Evolutionary conservation across 2,797 vertebrate species (phyloP).

Genomic region (Gymnoscopelus microlampas): DNA sequence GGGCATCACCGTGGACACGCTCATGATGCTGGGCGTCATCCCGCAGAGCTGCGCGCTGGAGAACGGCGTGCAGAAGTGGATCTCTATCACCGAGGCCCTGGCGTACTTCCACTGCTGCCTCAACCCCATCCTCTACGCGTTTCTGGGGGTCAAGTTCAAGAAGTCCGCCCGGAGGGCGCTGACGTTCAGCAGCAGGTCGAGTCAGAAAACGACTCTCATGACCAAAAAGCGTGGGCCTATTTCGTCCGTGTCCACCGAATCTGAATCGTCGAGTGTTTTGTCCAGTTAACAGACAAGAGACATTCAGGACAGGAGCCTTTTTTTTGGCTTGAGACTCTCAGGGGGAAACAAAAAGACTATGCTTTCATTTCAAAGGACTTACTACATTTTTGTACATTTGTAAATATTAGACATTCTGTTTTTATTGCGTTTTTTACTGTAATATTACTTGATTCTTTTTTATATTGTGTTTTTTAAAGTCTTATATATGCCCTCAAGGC

Average conservation of each 20-base stretch:
- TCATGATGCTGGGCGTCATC: constrained; percentile 85
- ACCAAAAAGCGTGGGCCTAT: constrained; percentile 91
- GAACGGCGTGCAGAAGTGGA: constrained; percentile 86
- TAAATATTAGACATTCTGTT: constrained; percentile 56
- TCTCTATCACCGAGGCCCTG: constrained; percentile 91
- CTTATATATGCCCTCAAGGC: constrained; percentile 27
- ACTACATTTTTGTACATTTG: constrained; percentile 78
- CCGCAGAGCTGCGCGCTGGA: constrained; percentile 83
- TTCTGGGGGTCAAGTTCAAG: constrained; percentile 96
- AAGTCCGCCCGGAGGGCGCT: constrained; percentile 91
- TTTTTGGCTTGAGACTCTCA: constrained; percentile 6
- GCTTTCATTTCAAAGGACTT: constrained; percentile 61
- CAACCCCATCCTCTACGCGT: constrained; percentile 97
- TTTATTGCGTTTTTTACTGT: constrained; percentile 40
- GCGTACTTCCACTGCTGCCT: constrained; percentile 98
- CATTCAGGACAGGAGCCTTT: not conserved
- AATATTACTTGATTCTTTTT: constrained; percentile 35
- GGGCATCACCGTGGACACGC: constrained; percentile 90
- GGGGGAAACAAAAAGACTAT: constrained; percentile 46
- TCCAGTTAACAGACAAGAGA: constrained; percentile 87
- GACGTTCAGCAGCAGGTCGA: constrained; percentile 89
- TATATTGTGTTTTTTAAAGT: constrained; percentile 28
- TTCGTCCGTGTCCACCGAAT: constrained; percentile 96
- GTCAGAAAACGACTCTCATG: constrained; percentile 90
- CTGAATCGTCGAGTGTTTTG: constrained; percentile 95